Evolutionary conservation across 2,113 vertebrate species (phyloP), one percentile per base, ranked within the genome.

Genomic region (Sylvia atricapilla): DNA sequence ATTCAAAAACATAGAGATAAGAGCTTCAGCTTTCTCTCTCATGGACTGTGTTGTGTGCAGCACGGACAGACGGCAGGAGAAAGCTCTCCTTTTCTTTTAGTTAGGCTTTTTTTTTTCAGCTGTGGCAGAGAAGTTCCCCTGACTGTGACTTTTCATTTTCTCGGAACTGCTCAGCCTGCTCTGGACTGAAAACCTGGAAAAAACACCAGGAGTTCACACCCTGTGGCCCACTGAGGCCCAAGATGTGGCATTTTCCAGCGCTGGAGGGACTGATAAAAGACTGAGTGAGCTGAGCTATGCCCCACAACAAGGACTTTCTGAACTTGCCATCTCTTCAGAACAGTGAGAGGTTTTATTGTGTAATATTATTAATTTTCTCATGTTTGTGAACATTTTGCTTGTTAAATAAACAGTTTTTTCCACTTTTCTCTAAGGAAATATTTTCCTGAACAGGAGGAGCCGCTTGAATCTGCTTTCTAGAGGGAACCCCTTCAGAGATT

Each of bases 391-490:
- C 41, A 41, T 4, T 33, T 77, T 62, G 7, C 22, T 41, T 13
- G 5, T 21, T 52, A 63, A 63, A 43, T n/a, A 52, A 52, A 31
- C 20, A 52, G 2, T 22, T 63, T 43, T 28, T n/a, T 59, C 23
- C 8, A 28, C 18, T 52, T 52, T 43, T 63, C 37, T 52, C 0
- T 4, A 63, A n/a, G 11, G 23, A 63, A 63, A 16, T 27, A 1
- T 63, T 77, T 50, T 41, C 35, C 35, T 1, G 0, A 78, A 13
- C 5, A 0, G 0, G 14, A 63, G 10, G 6, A 4, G 14, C 5
- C 1, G 0, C 37, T 78, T 22, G 46, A 41, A 63, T 63, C 12
- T n/a, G 13, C 30, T 63, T n/a, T n/a, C 23, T 63, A 11, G 18
- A 52, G 19, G 8, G 35, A 15, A 28, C 2, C 4, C 18, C 6